phyloP scores from a whole-genome alignment of 2,888 invertebrate genomes.

The Drosophila meridiana region DNA sequence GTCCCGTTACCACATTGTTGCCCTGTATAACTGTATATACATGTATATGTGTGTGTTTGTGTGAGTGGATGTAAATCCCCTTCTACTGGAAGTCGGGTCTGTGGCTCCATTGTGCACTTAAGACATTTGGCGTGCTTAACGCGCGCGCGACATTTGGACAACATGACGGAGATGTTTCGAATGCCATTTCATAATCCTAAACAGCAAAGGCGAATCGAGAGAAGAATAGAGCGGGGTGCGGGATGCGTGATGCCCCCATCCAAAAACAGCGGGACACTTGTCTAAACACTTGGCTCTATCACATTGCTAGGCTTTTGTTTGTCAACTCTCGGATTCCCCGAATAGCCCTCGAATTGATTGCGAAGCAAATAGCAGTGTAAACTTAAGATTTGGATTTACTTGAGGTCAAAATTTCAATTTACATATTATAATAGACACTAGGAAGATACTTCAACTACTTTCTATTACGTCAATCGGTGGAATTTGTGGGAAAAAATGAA shows the following conservation, averaged over 20 bases:
- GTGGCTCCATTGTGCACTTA: conserved; percentile 48
- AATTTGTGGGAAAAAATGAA: neutral
- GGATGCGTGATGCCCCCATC: neutral
- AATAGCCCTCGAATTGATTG: neutral
- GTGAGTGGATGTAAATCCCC: conserved; percentile 3
- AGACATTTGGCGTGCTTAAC: conserved; percentile 49
- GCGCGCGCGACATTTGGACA: conserved; percentile 46
- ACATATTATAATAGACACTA: neutral
- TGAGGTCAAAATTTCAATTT: neutral
- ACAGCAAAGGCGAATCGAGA: neutral
- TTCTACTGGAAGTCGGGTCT: conserved; percentile 1
- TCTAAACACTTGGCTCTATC: conserved; percentile 18
- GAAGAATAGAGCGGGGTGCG: neutral
- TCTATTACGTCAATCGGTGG: neutral
- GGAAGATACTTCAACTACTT: neutral
- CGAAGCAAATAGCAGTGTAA: neutral
- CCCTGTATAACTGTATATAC: neutral
- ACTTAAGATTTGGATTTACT: neutral
- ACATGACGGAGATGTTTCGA: conserved; percentile 31
- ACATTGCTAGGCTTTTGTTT: neutral
- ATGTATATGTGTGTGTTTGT: conserved; percentile 4
- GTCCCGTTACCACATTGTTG: conserved; percentile 49
- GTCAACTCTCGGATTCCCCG: neutral
- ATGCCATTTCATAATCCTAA: conserved; percentile 47
- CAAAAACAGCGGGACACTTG: conserved; percentile 15